A percentile compares a stretch with the other conserved stretches of the same genome.
These are phyloP conservation scores for Scaptomyza flava DNA, from an alignment of 2,888 invertebrate species.

Conservation along the genomic window DNA sequence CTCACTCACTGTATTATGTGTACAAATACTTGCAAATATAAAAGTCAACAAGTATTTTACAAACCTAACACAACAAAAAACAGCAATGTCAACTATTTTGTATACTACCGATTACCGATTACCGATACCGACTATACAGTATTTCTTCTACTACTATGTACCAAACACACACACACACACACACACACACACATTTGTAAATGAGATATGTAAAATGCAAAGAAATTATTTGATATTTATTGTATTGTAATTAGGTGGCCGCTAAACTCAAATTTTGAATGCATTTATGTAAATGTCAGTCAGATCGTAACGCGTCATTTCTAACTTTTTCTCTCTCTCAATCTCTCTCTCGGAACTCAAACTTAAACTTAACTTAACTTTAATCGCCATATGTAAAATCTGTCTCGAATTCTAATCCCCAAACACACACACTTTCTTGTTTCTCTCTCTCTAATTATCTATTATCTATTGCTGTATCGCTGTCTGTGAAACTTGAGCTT, in stretches of 20 bases:
- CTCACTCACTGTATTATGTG: slow-evolving; percentile 23
- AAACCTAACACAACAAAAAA: slow-evolving; percentile 53
- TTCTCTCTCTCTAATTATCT: neutral
- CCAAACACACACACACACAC: slow-evolving; percentile 38
- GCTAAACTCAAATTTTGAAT: slow-evolving; percentile 76
- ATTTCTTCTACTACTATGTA: slow-evolving; percentile 64
- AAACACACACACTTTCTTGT: neutral
- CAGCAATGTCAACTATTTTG: slow-evolving; percentile 77
- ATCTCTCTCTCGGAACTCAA: slow-evolving; percentile 36
- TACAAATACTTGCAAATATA: slow-evolving; percentile 25
- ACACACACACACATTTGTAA: slow-evolving; percentile 68
- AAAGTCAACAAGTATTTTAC: slow-evolving; percentile 40
- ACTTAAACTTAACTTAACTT: slow-evolving; percentile 46
- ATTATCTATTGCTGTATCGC: slow-evolving; percentile 33
- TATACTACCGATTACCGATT: slow-evolving; percentile 71
- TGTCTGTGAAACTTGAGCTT: slow-evolving; percentile 43
- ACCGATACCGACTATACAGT: slow-evolving; percentile 68
- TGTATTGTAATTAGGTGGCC: slow-evolving; percentile 77
- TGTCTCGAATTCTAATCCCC: slow-evolving; percentile 11
- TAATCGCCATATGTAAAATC: slow-evolving; percentile 15
- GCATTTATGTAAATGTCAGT: slow-evolving; percentile 68
- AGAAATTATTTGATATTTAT: slow-evolving; percentile 72
- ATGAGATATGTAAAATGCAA: slow-evolving; percentile 77
- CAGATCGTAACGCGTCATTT: slow-evolving; percentile 39
- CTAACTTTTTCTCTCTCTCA: slow-evolving; percentile 38